Evolutionary conservation across 1,140 invertebrate species (phyloP).

Genomic region (Penaeus vannamei): DNA sequence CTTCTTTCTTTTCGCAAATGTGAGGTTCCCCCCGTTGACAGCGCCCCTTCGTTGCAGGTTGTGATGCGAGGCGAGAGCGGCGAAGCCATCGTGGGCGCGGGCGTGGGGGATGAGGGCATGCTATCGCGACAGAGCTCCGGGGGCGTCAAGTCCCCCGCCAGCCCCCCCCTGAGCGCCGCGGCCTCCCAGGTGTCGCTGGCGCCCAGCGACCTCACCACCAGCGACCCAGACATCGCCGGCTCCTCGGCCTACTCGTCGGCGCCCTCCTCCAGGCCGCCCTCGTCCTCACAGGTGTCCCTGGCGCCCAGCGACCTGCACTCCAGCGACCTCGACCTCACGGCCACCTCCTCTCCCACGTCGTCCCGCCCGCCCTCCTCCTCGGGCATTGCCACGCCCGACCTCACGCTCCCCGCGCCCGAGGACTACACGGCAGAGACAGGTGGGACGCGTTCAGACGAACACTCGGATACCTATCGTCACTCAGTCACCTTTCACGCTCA

Average conservation of each 20-base stretch:
- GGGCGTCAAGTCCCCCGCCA: conserved; percentile 21
- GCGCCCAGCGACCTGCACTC: conserved; percentile 1
- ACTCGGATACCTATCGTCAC: background rate
- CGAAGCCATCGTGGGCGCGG: conserved; percentile 54
- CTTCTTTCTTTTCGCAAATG: too few species aligned
- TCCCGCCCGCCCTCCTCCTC: conserved; percentile 41
- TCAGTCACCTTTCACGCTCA: too few species aligned
- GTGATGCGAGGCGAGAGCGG: conserved; percentile 53
- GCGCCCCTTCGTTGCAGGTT: conserved; percentile 1
- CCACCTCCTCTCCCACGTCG: background rate
- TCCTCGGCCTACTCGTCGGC: conserved; percentile 55
- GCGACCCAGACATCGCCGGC: conserved; percentile 54
- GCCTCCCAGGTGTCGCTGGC: conserved; percentile 60
- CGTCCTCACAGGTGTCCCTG: conserved; percentile 42
- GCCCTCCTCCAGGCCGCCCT: conserved; percentile 45
- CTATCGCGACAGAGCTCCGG: background rate
- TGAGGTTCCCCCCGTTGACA: background rate
- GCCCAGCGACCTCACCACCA: conserved; percentile 60
- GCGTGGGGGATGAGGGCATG: conserved; percentile 1
- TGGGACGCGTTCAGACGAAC: background rate
- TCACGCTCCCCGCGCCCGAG: conserved; percentile 48
- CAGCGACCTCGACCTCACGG: conserved; percentile 11
- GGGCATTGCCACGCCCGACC: conserved; percentile 32
- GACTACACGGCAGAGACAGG: conserved; percentile 55
- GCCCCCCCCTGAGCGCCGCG: conserved; percentile 63